These are phyloP conservation scores for Papilio demoleus DNA, from an alignment of 2,888 invertebrate species.

Conservation along the genomic window DNA sequence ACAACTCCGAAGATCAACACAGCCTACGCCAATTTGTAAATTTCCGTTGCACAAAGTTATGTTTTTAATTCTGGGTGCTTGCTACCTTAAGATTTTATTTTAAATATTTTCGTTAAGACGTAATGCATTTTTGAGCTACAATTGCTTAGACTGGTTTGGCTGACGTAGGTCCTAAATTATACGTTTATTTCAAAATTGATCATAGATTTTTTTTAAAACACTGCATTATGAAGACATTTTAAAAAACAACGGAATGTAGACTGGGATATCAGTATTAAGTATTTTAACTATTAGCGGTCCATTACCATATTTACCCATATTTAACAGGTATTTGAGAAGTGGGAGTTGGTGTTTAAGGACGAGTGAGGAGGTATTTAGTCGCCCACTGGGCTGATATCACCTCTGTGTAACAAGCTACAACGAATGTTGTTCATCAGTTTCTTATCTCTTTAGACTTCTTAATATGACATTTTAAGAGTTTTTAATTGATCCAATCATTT, in stretches of 20 bases:
- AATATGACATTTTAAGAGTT: too few relatives aligned
- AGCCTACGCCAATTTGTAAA: slow-evolving; percentile 22
- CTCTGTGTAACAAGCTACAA: slow-evolving; percentile 10
- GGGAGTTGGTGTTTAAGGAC: slow-evolving; percentile 7
- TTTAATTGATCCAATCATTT: too few relatives aligned
- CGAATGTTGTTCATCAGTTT: background rate
- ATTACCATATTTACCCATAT: slow-evolving; percentile 30
- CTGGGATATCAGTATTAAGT: slow-evolving; percentile 18
- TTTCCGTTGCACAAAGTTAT: background rate
- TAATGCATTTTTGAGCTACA: background rate
- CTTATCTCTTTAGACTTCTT: background rate
- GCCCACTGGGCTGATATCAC: slow-evolving; percentile 37
- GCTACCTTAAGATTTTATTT: background rate
- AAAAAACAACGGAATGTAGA: slow-evolving; percentile 24
- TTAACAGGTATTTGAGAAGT: slow-evolving; percentile 11
- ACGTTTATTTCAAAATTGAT: background rate
- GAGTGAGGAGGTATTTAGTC: slow-evolving; percentile 28
- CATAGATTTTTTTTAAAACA: background rate
- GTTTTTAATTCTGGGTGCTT: background rate
- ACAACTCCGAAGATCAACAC: slow-evolving; percentile 29
- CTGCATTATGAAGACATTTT: background rate
- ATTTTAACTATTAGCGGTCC: slow-evolving; percentile 25
- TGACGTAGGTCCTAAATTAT: background rate
- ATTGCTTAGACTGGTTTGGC: background rate
- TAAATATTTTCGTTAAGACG: background rate